A percentile compares a stretch with the other conserved stretches of the same genome.
Evolutionary conservation across 2,113 vertebrate genomes (phyloP).

Genomic region (Sylvietta virens): DNA sequence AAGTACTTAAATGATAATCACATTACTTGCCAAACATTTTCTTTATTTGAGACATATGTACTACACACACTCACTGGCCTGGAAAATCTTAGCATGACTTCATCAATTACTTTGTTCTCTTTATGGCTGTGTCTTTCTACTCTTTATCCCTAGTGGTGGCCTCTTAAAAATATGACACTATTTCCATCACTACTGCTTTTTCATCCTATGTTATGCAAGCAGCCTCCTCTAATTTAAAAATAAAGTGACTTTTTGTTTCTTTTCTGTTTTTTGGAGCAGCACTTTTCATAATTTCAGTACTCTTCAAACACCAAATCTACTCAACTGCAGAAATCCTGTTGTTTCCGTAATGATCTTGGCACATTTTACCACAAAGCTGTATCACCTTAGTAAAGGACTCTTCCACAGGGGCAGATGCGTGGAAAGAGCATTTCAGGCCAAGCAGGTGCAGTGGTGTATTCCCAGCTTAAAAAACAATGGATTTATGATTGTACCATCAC

Average conservation of each 20-base stretch:
- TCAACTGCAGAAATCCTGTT: background rate
- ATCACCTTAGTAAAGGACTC: background rate
- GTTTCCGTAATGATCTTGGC: background rate
- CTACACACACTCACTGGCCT: background rate
- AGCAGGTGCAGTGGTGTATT: background rate
- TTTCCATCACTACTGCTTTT: background rate
- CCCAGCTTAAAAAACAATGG: background rate
- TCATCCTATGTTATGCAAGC: background rate
- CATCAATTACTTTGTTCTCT: background rate
- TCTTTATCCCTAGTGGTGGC: background rate
- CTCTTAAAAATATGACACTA: background rate
- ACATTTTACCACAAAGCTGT: background rate
- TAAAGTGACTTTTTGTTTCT: background rate
- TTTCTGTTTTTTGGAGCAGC: background rate
- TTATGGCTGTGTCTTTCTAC: background rate
- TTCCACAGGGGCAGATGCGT: background rate
- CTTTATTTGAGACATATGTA: background rate
- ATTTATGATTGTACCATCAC: background rate
- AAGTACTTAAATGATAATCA: background rate
- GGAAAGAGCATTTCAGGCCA: background rate
- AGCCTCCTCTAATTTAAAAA: background rate
- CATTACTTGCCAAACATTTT: background rate
- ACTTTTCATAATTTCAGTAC: background rate
- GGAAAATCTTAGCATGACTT: slow-evolving; percentile 26
- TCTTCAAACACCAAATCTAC: background rate